phyloP scores from a whole-genome alignment of 2,113 vertebrate species.

The Mesocricetus auratus region DNA sequence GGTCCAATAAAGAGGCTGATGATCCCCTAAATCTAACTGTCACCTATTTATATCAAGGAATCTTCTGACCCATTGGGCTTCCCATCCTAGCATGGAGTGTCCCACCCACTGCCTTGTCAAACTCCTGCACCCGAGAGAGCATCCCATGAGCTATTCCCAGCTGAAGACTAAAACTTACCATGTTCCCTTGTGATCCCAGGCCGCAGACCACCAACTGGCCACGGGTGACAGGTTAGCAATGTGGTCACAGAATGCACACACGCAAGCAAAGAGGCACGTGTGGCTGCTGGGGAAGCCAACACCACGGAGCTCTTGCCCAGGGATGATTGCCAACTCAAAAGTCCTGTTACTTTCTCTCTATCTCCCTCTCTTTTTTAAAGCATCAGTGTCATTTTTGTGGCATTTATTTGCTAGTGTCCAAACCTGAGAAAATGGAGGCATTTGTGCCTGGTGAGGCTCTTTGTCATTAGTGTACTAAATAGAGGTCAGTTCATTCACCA shows the following conservation, averaged over 20 bases:
- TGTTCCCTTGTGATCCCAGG: neutral
- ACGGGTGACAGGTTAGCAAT: neutral
- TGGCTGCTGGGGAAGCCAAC: neutral
- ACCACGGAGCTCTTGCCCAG: neutral
- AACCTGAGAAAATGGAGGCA: neutral
- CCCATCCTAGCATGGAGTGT: neutral
- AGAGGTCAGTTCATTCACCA: slow-evolving; percentile 1
- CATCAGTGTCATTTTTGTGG: neutral
- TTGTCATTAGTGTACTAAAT: neutral
- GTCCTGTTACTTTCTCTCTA: neutral
- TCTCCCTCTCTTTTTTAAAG: no score
- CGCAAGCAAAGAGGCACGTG: neutral
- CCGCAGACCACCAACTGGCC: neutral
- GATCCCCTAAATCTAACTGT: neutral
- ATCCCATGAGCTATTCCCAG: neutral
- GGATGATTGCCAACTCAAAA: neutral
- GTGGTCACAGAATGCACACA: neutral
- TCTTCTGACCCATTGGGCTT: neutral
- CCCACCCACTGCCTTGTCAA: neutral
- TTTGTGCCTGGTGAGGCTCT: neutral
- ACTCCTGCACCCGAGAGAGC: neutral
- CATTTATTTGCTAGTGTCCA: slow-evolving; percentile 25
- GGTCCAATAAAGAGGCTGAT: neutral
- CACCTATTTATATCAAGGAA: neutral
- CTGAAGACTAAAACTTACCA: neutral